Evolutionary conservation across 2,797 vertebrate species (phyloP), one percentile per base, ranked within the genome.

Genomic region (Florisuga fusca): DNA sequence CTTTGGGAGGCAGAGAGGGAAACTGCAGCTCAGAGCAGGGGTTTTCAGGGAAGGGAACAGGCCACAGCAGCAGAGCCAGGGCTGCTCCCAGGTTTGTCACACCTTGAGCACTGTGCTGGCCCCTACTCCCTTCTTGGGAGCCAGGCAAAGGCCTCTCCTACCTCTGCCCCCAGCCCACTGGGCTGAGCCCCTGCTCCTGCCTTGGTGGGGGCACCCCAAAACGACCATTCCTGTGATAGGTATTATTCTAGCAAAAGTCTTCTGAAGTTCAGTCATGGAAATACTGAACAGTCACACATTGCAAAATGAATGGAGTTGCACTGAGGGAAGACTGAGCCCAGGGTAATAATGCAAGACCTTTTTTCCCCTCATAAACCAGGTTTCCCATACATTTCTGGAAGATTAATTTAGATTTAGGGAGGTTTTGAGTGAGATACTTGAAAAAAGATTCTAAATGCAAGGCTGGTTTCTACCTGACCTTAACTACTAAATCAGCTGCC

Each of bases 331-430:
- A 89, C 64, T 73, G 89, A 89, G 75, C 84, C 85, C 75, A 64
- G 8, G 46, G 85, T 82, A 93, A 91, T 93, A 91, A 95, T 10
- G 57, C 61, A 91, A 95, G 76, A 74, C 68, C 64, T 66, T 90
- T 83, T 85, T 92, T 93, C 77, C 88, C 81, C 69, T 96, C 93
- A 93, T 95, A 94, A 95, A 94, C 89, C 78, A 95, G 61, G 95
- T 75, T 95, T 95, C 84, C 81, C 61, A 68, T 87, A 83, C 36
- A 86, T 95, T 96, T 95, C 93, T 93, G 84, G 78, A 81, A 95
- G 88, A 93, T 93, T 97, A 95, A 93, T 91, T 96, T 94, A 91
- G 90, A 94, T 94, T 94, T 84, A 92, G 84, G 38, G 50, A 87
- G 64, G 31, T 75, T 91, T 95, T 64, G 59, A 75, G 43, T 90